These are phyloP conservation scores for Chrysolophus pictus DNA, from an alignment of 2,797 vertebrate genomes.

Conservation along the genomic window DNA sequence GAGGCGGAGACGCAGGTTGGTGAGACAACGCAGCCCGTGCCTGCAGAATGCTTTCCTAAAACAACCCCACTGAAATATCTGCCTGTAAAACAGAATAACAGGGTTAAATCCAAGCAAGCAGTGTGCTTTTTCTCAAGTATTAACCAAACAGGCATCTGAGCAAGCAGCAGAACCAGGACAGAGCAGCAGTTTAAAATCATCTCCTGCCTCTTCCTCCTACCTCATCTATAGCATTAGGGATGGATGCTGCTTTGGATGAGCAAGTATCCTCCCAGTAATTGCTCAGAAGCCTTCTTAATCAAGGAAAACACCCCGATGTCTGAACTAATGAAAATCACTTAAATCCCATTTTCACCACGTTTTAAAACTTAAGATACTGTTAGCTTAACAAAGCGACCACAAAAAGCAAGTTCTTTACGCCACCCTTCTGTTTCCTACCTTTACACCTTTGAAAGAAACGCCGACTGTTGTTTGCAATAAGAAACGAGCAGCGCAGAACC, in stretches of 20 bases:
- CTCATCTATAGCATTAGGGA: not conserved
- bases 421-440: not conserved
- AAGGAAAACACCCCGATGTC: not conserved
- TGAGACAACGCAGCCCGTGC: accelerated
- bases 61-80: not conserved
- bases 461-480: not conserved
- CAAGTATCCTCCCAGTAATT: not conserved
- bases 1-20: not conserved
- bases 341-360: not conserved
- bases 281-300: not conserved
- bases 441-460: not conserved
- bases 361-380: not conserved
- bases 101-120: not conserved
- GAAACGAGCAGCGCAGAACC: not conserved
- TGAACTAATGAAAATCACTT: not conserved
- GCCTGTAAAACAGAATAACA: not conserved
- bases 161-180: not conserved
- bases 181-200: not conserved
- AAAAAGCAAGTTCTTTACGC: not conserved
- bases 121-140: not conserved
- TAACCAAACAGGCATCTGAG: not conserved
- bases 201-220: not conserved
- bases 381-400: not conserved
- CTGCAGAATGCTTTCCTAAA: not conserved
- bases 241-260: accelerated